phyloP scores from a whole-genome alignment of 2,888 invertebrate genomes.

The Erebia epiphron region DNA sequence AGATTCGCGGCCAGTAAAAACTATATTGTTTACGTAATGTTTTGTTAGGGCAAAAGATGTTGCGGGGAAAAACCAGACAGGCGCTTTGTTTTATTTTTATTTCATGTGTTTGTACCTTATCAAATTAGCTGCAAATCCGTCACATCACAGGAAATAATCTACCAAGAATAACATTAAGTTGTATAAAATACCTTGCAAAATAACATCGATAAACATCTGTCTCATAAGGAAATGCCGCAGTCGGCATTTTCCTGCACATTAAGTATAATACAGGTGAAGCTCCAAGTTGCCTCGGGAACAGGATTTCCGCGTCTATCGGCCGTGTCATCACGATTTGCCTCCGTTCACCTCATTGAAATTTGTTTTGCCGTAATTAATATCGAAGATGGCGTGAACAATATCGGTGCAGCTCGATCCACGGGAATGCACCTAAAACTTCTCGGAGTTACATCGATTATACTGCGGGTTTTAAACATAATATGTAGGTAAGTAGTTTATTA shows the following conservation, averaged over 20 bases:
- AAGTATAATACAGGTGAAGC: constrained; percentile 9
- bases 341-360: neutral
- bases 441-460: too few species aligned
- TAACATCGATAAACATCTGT: neutral
- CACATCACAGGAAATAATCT: constrained; percentile 6
- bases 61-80: too few species aligned
- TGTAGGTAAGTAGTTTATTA: too few species aligned
- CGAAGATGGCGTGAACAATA: too few species aligned
- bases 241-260: constrained; percentile 16
- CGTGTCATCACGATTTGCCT: constrained; percentile 12
- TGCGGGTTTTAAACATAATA: too few species aligned
- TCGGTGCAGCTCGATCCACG: too few species aligned
- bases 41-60: too few species aligned
- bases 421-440: too few species aligned
- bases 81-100: too few species aligned
- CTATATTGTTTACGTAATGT: too few species aligned
- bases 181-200: neutral
- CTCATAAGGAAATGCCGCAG: constrained; percentile 11
- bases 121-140: neutral
- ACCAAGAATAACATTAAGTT: neutral
- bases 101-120: neutral
- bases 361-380: neutral
- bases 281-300: neutral
- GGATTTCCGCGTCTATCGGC: constrained; percentile 19
- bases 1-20: too few species aligned